Base-by-base conservation (phyloP, 2,113 vertebrate genomes). In the Lampris megalopsis region DNA sequence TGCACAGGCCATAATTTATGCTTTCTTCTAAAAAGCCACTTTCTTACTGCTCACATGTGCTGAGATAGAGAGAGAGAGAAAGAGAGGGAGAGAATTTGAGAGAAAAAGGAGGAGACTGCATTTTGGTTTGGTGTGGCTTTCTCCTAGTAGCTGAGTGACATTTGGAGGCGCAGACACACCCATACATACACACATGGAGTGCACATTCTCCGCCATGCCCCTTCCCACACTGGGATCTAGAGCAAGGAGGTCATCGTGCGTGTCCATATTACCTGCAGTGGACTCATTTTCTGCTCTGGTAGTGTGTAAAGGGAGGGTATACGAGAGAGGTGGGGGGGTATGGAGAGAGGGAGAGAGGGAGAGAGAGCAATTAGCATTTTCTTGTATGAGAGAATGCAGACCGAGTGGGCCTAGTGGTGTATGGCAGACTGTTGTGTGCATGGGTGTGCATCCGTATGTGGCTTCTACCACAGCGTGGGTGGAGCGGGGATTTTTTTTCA, bases 251-350 rank as follows among this genome's bases (percentile, higher is more conserved):
- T 57, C 10, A 5, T n/a, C 40, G 35, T 64, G 63, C 49, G 62
- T 48, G 63, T 24, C 24, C 24, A 24, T 13, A 53, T 13, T 3
- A 53, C 50, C 50, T 3, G 10, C 50, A 82, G 76, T 63, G 66
- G 63, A 70, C 61, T 77, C 68, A 86, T 86, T 82, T 79, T 82
- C 73, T 83, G 77, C 79, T 85, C 82, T 77, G 74, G 59, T 77
- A 81, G 75, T 68, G 70, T 63, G 54, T 65, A 40, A 75, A 42
- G 11, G 36, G 42, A 40, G 62, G 37, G 45, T 10, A 48, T 24
- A 10, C 24, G 61, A 36, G 38, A n/a, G 43, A 65, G 42, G 58
- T 47, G 45, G 66, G 71, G 68, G 45, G 67, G 52, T 11, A 62
- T 35, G 45, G 62, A 37, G 9, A 56, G 72, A 70, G 38, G 45